Evolutionary conservation across 2,113 vertebrate species (phyloP).

Genomic region (Shinisaurus crocodilurus): DNA sequence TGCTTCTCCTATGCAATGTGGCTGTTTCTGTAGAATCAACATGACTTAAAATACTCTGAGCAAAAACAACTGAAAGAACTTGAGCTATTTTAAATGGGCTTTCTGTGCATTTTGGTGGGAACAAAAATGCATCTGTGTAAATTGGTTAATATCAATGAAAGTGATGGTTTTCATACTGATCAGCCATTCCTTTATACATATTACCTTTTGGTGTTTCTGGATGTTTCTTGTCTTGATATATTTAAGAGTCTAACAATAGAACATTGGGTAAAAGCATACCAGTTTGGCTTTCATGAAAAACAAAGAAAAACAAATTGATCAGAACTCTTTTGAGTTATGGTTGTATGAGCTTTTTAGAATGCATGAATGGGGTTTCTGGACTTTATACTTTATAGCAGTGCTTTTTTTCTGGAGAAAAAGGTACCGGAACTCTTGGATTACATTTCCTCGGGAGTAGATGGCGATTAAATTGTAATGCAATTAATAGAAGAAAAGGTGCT

Average conservation of each 20-base stretch:
- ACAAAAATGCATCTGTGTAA: background rate
- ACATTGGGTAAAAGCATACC: conserved; percentile 32
- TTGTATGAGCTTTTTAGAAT: conserved; percentile 52
- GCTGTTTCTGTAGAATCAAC: background rate
- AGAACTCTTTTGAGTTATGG: conserved; percentile 45
- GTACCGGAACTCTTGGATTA: no score
- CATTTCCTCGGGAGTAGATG: no score
- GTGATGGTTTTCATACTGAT: background rate
- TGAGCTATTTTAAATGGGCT: background rate
- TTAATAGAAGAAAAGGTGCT: no score
- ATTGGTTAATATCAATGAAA: background rate
- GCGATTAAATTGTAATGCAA: no score
- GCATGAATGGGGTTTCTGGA: conserved; percentile 37
- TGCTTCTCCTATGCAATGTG: background rate
- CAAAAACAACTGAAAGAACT: background rate
- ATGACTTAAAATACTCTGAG: background rate
- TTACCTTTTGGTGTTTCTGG: no score
- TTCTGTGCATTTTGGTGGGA: background rate
- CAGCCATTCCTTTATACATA: background rate
- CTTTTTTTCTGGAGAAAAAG: no score
- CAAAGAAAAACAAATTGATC: fast-evolving
- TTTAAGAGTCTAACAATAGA: conserved; percentile 12
- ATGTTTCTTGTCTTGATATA: background rate
- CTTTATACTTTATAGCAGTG: conserved; percentile 54
- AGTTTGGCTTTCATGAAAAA: conserved; percentile 46